Conservation (phyloP, 2,888 invertebrate species). For the Catocala fraxini region DNA sequence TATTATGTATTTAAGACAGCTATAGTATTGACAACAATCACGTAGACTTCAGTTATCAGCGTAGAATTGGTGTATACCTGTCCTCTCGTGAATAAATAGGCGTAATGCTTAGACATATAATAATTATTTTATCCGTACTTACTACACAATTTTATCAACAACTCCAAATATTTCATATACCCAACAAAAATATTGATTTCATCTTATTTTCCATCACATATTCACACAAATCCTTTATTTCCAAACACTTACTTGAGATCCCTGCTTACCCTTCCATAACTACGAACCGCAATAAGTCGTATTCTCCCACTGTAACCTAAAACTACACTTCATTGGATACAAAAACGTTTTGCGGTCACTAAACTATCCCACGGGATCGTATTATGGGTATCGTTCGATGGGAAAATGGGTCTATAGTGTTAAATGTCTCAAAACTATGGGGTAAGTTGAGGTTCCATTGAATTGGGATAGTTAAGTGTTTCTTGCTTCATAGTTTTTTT, state of each 20-base stretch:
- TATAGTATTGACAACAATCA: too few relatives aligned
- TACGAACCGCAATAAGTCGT: constrained; percentile 10
- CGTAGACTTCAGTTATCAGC: too few relatives aligned
- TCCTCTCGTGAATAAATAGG: too few relatives aligned
- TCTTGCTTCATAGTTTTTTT: constrained; percentile 10
- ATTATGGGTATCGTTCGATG: constrained; percentile 43
- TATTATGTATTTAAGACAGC: too few relatives aligned
- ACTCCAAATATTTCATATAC: too few relatives aligned
- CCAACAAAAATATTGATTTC: too few relatives aligned
- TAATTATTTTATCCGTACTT: too few relatives aligned
- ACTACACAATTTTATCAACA: too few relatives aligned
- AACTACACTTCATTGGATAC: constrained; percentile 44
- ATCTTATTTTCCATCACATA: background rate
- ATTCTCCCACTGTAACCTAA: constrained; percentile 40
- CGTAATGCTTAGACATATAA: too few relatives aligned
- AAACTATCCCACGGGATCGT: constrained; percentile 52
- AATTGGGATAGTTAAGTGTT: constrained; percentile 7
- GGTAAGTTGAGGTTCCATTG: constrained; percentile 2
- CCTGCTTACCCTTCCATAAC: constrained; percentile 14
- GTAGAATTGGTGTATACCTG: too few relatives aligned
- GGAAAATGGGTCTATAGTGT: constrained; percentile 36
- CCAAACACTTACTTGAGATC: background rate
- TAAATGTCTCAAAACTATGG: constrained; percentile 9
- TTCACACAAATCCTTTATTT: background rate
- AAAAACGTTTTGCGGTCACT: constrained; percentile 48